These are phyloP conservation scores for Tapera naevia DNA, from an alignment of 2,797 vertebrate genomes.

Conservation along the genomic window DNA sequence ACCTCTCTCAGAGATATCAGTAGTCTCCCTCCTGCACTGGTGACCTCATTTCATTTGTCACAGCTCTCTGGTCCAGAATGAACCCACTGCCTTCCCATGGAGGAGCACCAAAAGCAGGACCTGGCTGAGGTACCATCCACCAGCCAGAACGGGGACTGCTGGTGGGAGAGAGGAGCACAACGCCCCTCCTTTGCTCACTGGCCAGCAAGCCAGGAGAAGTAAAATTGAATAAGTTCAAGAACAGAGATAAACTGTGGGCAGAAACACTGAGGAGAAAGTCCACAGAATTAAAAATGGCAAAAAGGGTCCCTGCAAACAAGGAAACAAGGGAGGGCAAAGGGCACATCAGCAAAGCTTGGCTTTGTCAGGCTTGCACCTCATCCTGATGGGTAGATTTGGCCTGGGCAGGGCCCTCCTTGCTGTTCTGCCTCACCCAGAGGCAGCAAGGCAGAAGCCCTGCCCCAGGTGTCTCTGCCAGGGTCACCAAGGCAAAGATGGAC, in stretches of 20 bases:
- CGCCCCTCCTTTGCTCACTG: neutral
- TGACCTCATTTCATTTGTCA: neutral
- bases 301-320: neutral
- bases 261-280: neutral
- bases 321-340: neutral
- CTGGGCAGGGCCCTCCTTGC: neutral
- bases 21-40: neutral
- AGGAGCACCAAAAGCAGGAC: neutral
- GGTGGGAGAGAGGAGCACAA: neutral
- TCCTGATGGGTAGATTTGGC: neutral
- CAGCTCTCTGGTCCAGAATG: neutral
- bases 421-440: neutral
- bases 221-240: neutral
- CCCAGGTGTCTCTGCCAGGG: neutral
- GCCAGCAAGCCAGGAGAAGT: neutral
- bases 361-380: neutral
- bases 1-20: neutral
- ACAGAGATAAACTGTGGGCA: neutral
- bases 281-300: neutral
- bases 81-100: fast-evolving
- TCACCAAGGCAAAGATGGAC: neutral
- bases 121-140: neutral
- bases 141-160: neutral
- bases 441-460: neutral
- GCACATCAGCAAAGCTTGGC: neutral